Evolutionary conservation across 2,888 invertebrate species (phyloP).

Genomic region (Mycogona germanica): DNA sequence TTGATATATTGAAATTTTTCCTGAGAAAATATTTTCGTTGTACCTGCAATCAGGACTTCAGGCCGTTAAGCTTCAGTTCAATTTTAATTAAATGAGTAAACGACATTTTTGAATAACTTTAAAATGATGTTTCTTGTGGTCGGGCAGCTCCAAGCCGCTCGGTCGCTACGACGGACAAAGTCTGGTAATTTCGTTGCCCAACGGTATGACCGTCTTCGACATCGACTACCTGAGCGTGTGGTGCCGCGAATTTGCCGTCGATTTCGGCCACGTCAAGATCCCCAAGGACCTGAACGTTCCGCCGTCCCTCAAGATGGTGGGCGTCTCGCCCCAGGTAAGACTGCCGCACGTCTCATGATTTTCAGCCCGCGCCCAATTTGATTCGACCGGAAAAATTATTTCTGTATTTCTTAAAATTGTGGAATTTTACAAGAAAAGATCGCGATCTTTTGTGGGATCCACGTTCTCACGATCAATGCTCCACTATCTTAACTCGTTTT

Average conservation of each 20-base stretch:
- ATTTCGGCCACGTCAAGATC: slow-evolving; percentile 79
- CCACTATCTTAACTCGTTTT: too few relatives aligned
- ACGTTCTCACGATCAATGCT: too few relatives aligned
- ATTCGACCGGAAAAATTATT: neutral
- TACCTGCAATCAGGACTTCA: neutral
- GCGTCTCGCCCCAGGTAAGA: slow-evolving; percentile 83
- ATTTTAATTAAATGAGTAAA: too few relatives aligned
- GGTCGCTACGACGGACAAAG: slow-evolving; percentile 82
- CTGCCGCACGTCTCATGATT: neutral
- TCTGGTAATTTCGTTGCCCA: slow-evolving; percentile 78
- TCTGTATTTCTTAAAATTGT: neutral
- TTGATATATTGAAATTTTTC: too few relatives aligned
- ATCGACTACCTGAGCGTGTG: slow-evolving; percentile 85
- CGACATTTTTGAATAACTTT: too few relatives aligned
- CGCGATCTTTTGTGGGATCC: too few relatives aligned
- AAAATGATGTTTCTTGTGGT: too few relatives aligned
- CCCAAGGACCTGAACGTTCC: slow-evolving; percentile 82
- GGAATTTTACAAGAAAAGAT: too few relatives aligned
- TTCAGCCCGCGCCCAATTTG: neutral
- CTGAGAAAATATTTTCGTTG: neutral
- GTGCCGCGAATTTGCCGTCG: slow-evolving; percentile 80
- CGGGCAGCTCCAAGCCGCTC: slow-evolving; percentile 60
- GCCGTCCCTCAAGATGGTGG: slow-evolving; percentile 83
- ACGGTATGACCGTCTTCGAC: slow-evolving; percentile 71
- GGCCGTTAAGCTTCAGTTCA: too few relatives aligned